Evolutionary conservation across 1,140 invertebrate species (phyloP).

Genomic region (Linepithema humile): DNA sequence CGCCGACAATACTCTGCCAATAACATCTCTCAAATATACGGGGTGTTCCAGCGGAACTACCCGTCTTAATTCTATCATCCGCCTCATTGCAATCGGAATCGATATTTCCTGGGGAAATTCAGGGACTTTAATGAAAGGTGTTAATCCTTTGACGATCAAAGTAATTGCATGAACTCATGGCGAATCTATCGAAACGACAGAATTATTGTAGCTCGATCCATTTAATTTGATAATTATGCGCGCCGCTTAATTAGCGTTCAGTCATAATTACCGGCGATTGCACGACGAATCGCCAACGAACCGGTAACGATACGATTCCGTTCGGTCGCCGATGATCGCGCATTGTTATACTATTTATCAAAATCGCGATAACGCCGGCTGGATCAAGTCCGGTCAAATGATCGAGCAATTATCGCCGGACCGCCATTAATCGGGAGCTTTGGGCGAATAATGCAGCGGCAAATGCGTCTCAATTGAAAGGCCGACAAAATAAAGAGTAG

Average conservation of each 20-base stretch:
- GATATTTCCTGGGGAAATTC: neutral
- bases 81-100: neutral
- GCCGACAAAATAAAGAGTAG: neutral
- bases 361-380: constrained; percentile 30
- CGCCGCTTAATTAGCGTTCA: constrained; percentile 50
- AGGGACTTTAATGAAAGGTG: neutral
- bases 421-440: constrained; percentile 34
- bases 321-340: constrained; percentile 48
- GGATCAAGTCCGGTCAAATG: constrained; percentile 29
- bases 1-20: neutral
- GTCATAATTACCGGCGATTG: constrained; percentile 46
- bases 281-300: constrained; percentile 40
- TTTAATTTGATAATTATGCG: constrained; percentile 49
- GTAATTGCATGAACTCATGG: constrained; percentile 2
- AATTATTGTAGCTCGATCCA: constrained; percentile 23
- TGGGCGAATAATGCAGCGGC: neutral
- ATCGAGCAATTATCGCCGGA: constrained; percentile 23
- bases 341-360: constrained; percentile 55
- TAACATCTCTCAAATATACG: neutral
- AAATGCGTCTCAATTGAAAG: neutral
- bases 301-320: constrained; percentile 37
- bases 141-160: neutral
- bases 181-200: neutral
- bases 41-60: neutral
- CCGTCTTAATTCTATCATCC: neutral